These are phyloP conservation scores for Campylorhamphus procurvoides DNA, from an alignment of 2,113 vertebrate genomes.

Conservation along the genomic window DNA sequence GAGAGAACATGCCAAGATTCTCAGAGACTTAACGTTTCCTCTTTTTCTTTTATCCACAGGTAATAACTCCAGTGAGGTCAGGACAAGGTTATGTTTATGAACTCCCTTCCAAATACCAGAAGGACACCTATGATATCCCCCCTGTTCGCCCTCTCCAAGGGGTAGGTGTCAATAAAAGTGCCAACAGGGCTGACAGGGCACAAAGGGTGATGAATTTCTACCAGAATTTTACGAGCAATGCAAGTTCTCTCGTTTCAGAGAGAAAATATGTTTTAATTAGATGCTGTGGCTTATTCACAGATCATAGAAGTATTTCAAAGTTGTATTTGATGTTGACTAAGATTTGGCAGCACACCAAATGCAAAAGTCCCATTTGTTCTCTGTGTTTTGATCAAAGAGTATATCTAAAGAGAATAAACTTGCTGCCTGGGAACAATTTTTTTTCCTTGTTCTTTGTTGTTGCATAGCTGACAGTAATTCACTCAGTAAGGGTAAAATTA, in stretches of 20 bases:
- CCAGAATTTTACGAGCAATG: background rate
- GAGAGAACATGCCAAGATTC: background rate
- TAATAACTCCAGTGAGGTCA: conserved; percentile 88
- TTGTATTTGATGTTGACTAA: conserved; percentile 38
- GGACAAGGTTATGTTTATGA: conserved; percentile 89
- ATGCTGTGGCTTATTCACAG: background rate
- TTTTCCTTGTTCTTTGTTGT: background rate
- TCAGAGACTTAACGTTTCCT: background rate
- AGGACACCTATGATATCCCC: conserved; percentile 91
- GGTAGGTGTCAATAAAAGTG: conserved; percentile 76
- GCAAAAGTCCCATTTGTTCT: conserved; percentile 2
- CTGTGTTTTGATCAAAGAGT: conserved; percentile 50
- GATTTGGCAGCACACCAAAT: conserved; percentile 37
- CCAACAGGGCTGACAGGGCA: background rate
- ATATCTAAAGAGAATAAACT: conserved; percentile 24
- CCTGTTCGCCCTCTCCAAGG: conserved; percentile 83
- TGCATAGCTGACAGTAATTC: conserved; percentile 18
- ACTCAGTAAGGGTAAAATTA: conserved; percentile 13
- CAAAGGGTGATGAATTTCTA: conserved; percentile 31
- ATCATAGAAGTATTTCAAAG: conserved; percentile 27
- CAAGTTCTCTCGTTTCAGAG: conserved; percentile 41
- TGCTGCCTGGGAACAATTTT: background rate
- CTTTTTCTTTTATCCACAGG: conserved; percentile 77
- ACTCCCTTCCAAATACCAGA: conserved; percentile 81
- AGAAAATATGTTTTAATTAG: conserved; percentile 26